These are phyloP conservation scores for Sturnira hondurensis DNA, from an alignment of 2,113 vertebrate species.

Conservation along the genomic window DNA sequence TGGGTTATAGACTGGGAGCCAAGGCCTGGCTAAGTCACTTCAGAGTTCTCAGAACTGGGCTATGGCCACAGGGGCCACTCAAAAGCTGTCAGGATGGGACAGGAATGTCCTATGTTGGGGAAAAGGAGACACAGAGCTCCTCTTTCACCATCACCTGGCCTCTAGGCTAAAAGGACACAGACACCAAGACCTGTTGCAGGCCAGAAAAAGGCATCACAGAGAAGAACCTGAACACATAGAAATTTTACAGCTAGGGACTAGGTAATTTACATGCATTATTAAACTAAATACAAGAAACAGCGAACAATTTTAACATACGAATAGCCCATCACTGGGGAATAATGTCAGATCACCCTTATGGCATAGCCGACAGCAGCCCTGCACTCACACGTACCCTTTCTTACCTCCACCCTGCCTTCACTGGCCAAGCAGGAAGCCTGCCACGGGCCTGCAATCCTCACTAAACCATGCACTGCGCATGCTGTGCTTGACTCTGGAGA, in stretches of 20 bases:
- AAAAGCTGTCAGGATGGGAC: not conserved
- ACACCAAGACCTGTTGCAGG: not conserved
- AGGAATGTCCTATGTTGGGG: not conserved
- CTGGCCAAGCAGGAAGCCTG: not conserved
- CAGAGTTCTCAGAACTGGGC: not conserved
- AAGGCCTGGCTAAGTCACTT: not conserved
- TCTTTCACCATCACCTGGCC: not conserved
- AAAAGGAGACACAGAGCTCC: not conserved
- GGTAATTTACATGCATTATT: not conserved
- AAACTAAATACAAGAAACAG: not conserved
- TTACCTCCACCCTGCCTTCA: not conserved
- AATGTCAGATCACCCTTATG: not conserved
- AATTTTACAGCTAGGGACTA: not conserved
- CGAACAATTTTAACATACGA: not conserved
- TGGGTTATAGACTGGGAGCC: not conserved
- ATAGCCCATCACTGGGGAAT: not conserved
- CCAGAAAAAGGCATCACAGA: not conserved
- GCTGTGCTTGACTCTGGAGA: accelerated
- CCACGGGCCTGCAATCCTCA: not conserved
- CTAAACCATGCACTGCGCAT: not conserved
- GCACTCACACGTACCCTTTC: not conserved
- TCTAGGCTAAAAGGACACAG: not conserved
- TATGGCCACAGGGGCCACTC: not conserved
- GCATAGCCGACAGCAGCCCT: not conserved
- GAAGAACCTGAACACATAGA: not conserved